Conservation (phyloP, 1,140 invertebrate species). For the Trachelipus rathkii region DNA sequence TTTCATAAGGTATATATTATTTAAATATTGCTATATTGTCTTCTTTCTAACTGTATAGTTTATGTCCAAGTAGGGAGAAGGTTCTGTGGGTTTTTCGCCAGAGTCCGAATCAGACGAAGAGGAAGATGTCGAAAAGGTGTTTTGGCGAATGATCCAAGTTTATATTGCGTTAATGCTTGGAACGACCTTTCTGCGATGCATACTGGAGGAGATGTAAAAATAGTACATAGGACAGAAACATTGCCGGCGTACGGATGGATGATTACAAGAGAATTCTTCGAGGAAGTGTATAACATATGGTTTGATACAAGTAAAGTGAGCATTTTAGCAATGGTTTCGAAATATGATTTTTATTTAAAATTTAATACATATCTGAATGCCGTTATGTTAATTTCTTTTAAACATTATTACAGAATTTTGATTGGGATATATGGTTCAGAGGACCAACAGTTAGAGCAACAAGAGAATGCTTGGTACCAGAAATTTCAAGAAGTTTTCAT, state of each 20-base stretch:
- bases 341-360: no score
- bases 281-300: slow-evolving; percentile 25
- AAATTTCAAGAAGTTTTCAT: slow-evolving; percentile 41
- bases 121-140: no score
- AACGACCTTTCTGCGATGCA: slow-evolving; percentile 41
- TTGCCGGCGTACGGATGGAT: slow-evolving; percentile 38
- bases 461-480: slow-evolving; percentile 40
- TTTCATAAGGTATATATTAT: neutral
- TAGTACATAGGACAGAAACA: slow-evolving; percentile 33
- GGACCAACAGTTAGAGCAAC: slow-evolving; percentile 26
- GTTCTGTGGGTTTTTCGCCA: neutral
- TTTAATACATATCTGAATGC: no score
- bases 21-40: neutral
- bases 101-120: no score
- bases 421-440: slow-evolving; percentile 45
- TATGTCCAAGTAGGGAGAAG: no score
- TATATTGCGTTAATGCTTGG: slow-evolving; percentile 43
- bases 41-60: neutral
- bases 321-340: no score
- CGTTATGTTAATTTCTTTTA: no score
- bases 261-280: slow-evolving; percentile 23
- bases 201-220: slow-evolving; percentile 23
- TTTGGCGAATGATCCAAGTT: slow-evolving; percentile 34
- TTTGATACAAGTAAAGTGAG: neutral
- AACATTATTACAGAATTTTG: slow-evolving; percentile 30